Evolutionary conservation across 1,140 invertebrate genomes (phyloP), one percentile per base, ranked within the genome.

Genomic region (Dysdera silvatica): DNA sequence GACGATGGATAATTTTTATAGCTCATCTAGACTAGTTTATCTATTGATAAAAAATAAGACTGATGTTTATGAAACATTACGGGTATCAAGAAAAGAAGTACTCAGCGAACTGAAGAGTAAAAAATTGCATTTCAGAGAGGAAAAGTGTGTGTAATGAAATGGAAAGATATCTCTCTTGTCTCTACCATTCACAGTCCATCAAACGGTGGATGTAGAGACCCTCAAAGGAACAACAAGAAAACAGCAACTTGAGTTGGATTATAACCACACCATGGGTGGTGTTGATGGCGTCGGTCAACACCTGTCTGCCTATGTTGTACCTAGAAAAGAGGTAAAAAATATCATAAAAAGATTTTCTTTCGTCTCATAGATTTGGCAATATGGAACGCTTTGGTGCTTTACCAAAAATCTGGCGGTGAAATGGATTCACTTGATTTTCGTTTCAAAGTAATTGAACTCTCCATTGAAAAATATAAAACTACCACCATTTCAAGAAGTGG

Each of bases 21-120:
- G 23, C 6, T 51, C 23, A 0, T 28, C 48, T 28, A 14, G 31
- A 51, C 26, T 51, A 28, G 18, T 10, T 12, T 23, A 51, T 12
- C 5, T 26, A 12, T 3, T 28, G 7, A 23, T 51, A 14, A 7
- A 6, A 7, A 16, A 51, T 29, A 23, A 24, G 14, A 51, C 48
- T 23, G 48, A 51, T 29, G 18, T 29, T 14, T 10, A 26, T 51
- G 48, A 28, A 20, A 51, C 48, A 26, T 23, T 51, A n/a, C 7
- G 18, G 10, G 6, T 1, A 12, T 28, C 12, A 6, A 51, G 48
- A 28, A 51, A 51, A 51, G 48, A 28, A n/a, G 14, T 51, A 18
- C 48, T 28, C 23, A 6, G 7, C 7, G 41, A 7, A 18, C 7
- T 51, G 24, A 75, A 75, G 53, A 75, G 4, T 5, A 37, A 48